These are phyloP conservation scores for Cantharis rufa DNA, from an alignment of 2,888 invertebrate species.

Conservation along the genomic window DNA sequence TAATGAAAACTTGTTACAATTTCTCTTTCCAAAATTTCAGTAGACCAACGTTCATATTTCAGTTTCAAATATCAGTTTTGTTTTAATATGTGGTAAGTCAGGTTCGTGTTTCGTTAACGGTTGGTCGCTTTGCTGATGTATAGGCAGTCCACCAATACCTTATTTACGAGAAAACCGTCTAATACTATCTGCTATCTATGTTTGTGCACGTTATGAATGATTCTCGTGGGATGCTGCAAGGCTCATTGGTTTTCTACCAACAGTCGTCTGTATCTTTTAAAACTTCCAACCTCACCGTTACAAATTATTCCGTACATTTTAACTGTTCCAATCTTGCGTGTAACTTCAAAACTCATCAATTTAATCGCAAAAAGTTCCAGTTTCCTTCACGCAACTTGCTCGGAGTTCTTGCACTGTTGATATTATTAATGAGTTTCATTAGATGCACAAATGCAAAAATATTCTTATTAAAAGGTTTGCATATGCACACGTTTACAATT, in stretches of 20 bases:
- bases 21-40: neutral
- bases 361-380: neutral
- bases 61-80: constrained; percentile 9
- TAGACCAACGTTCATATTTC: neutral
- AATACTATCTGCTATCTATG: constrained; percentile 47
- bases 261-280: constrained; percentile 13
- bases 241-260: constrained; percentile 16
- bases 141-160: constrained; percentile 41
- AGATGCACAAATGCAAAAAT: neutral
- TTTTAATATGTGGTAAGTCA: constrained; percentile 10
- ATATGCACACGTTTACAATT: neutral
- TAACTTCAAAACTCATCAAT: neutral
- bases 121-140: constrained; percentile 49
- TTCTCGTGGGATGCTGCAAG: constrained; percentile 40
- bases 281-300: constrained; percentile 14
- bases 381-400: neutral
- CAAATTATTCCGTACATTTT: constrained; percentile 13
- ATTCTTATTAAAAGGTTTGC: neutral
- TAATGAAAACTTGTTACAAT: neutral
- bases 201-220: constrained; percentile 49
- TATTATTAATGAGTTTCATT: too few relatives aligned
- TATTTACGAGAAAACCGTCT: constrained; percentile 49
- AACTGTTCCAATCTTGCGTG: constrained; percentile 4
- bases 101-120: constrained; percentile 43
- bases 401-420: too few relatives aligned